phyloP scores from a whole-genome alignment of 1,140 invertebrate species.

The Chionoecetes opilio region DNA sequence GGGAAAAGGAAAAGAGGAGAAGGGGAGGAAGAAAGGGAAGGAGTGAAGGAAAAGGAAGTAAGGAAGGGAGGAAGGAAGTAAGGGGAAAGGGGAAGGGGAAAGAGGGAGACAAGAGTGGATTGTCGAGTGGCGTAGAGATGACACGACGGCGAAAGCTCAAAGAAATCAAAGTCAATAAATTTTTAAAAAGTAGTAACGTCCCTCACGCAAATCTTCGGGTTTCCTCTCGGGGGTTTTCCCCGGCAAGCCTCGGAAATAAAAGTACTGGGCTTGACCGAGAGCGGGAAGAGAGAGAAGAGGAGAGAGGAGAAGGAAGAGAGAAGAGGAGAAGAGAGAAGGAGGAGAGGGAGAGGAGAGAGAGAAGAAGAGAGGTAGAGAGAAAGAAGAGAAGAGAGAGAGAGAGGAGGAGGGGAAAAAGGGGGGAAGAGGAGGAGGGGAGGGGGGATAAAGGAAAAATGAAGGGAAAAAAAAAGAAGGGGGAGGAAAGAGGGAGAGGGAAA shows the following conservation, averaged over 20 bases:
- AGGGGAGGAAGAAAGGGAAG: no score
- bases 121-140: background rate
- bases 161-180: background rate
- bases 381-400: background rate
- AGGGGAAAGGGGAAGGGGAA: background rate
- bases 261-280: background rate
- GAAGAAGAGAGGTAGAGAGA: background rate
- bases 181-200: background rate
- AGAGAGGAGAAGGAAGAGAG: background rate
- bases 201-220: no score
- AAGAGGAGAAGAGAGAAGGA: background rate
- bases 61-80: background rate
- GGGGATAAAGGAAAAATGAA: no score
- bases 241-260: background rate
- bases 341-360: background rate
- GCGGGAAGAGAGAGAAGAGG: background rate
- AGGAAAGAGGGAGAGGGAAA: background rate
- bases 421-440: no score
- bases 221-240: background rate
- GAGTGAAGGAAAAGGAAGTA: background rate
- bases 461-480: background rate
- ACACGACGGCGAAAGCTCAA: background rate
- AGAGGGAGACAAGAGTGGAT: background rate
- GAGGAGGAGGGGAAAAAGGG: background rate
- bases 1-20: no score